These are phyloP conservation scores for Pemphigus obesinymphae DNA, from an alignment of 1,140 invertebrate species.

Conservation along the genomic window DNA sequence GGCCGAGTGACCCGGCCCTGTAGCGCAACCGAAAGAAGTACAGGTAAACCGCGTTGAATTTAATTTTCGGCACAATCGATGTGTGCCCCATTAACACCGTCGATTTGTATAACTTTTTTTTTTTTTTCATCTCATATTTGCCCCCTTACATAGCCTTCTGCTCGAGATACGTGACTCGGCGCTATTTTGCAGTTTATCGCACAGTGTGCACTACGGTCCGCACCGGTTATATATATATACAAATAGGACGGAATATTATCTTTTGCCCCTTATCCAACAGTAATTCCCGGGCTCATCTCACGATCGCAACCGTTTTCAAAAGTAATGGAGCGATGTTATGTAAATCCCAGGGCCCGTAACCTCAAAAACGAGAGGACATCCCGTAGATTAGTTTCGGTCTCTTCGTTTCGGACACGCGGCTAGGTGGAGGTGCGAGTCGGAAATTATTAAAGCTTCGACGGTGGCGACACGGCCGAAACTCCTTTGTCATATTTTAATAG, in stretches of 20 bases:
- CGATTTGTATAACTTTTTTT: too few species aligned
- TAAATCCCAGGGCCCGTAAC: not conserved
- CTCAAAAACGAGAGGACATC: not conserved
- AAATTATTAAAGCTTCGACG: not conserved
- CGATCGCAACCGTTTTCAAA: not conserved
- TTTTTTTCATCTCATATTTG: too few species aligned
- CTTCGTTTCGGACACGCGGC: not conserved
- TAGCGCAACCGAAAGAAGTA: too few species aligned
- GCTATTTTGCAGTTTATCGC: not conserved
- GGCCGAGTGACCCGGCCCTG: too few species aligned
- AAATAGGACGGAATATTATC: too few species aligned
- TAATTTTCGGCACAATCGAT: too few species aligned
- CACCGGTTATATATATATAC: too few species aligned
- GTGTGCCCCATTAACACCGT: too few species aligned
- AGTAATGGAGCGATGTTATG: not conserved
- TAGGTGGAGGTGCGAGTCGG: not conserved
- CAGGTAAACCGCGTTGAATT: too few species aligned
- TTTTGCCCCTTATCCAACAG: too few species aligned
- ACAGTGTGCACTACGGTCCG: too few species aligned
- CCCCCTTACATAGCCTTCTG: too few species aligned
- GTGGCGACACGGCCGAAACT: not conserved
- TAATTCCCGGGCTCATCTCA: not conserved
- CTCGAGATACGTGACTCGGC: not conserved
- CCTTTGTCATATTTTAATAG: conserved; percentile 13
- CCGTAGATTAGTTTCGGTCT: conserved; percentile 7